Conservation (phyloP, 2,113 vertebrate genomes). For the Odontophorus gujanensis region DNA sequence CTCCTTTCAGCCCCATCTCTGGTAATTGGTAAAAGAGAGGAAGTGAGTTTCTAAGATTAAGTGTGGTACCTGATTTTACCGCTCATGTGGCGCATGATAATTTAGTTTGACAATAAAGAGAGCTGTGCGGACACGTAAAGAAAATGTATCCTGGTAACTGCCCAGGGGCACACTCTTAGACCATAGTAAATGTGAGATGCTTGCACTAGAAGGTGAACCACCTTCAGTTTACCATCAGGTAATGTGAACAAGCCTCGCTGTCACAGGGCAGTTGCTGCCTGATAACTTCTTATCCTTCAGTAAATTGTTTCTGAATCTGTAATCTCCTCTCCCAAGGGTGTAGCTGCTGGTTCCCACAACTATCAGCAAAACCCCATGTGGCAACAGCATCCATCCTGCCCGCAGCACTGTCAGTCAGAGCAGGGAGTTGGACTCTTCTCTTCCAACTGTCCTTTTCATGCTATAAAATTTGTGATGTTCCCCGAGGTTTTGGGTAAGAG, state of each 20-base stretch:
- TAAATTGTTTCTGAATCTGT: not conserved
- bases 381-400: not conserved
- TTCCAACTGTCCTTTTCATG: not conserved
- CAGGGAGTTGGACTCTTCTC: not conserved
- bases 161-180: not conserved
- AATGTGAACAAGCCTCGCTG: not conserved
- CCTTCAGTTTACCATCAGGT: not conserved
- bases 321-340: not conserved
- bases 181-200: not conserved
- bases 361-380: not conserved
- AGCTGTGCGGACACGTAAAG: not conserved
- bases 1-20: not conserved
- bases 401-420: accelerated
- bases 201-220: not conserved
- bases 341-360: not conserved
- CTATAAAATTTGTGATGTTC: not conserved
- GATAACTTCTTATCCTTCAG: not conserved
- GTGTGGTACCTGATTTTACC: not conserved
- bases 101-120: not conserved
- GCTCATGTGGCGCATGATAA: not conserved
- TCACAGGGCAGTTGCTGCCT: not conserved
- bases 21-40: not conserved
- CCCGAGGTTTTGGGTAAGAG: not conserved
- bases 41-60: not conserved
- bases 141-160: not conserved